Evolutionary conservation across 2,113 vertebrate genomes (phyloP).

Genomic region (Pachycephala philippinensis): DNA sequence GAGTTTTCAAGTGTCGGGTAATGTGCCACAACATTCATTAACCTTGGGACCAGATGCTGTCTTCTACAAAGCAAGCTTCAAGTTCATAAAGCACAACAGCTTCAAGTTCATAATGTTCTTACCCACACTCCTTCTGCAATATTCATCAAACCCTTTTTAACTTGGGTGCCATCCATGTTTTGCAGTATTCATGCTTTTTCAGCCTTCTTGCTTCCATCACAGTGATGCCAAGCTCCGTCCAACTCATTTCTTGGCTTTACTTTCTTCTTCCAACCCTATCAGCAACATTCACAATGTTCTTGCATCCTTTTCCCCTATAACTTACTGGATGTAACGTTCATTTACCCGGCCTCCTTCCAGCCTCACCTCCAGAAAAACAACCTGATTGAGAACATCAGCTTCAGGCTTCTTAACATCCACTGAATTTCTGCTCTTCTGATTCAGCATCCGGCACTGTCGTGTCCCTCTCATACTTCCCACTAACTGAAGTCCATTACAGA

Average conservation of each 20-base stretch:
- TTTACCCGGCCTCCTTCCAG: not conserved
- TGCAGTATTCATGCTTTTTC: not conserved
- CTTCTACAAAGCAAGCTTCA: not conserved
- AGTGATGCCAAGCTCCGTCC: not conserved
- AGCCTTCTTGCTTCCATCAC: slow-evolving; percentile 9
- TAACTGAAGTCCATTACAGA: not conserved
- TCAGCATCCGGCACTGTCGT: not conserved
- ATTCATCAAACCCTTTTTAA: slow-evolving; percentile 25
- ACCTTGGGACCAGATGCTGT: slow-evolving; percentile 9
- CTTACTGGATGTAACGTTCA: not conserved
- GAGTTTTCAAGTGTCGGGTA: not conserved
- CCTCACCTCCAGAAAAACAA: not conserved
- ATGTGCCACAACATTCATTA: slow-evolving; percentile 4
- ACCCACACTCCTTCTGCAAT: slow-evolving; percentile 5
- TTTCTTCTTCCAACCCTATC: not conserved
- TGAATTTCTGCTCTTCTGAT: not conserved
- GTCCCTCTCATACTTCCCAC: not conserved
- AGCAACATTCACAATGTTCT: not conserved
- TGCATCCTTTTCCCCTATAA: not conserved
- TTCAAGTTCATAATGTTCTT: slow-evolving; percentile 19
- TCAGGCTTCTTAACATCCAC: not conserved
- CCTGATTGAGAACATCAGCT: not conserved
- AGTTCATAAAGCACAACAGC: not conserved
- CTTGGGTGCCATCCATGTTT: slow-evolving; percentile 32
- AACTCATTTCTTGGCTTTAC: not conserved